phyloP scores from a whole-genome alignment of 2,888 invertebrate genomes.

The Hetaerina titia region DNA sequence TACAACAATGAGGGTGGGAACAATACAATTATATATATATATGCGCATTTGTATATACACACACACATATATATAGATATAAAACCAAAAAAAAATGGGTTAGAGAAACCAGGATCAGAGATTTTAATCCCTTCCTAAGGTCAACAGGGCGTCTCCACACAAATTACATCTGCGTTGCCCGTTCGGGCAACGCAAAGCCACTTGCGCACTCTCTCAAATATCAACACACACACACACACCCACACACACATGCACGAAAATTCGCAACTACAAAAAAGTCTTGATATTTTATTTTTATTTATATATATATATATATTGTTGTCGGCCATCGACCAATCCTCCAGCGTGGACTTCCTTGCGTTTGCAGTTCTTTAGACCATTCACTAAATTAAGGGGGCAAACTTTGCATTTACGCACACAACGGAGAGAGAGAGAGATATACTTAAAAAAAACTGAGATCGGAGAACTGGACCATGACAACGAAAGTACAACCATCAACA shows the following conservation, averaged over 20 bases:
- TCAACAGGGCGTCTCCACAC: neutral
- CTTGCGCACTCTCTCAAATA: neutral
- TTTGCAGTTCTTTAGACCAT: neutral
- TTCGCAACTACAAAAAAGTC: neutral
- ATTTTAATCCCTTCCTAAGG: neutral
- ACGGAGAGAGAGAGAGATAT: too few relatives aligned
- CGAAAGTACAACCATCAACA: too few relatives aligned
- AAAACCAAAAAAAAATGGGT: neutral
- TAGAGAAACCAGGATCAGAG: neutral
- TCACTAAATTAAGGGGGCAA: neutral
- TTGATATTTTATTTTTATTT: neutral
- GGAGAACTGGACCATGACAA: too few relatives aligned
- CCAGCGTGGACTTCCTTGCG: neutral
- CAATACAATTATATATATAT: too few relatives aligned
- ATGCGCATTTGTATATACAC: too few relatives aligned
- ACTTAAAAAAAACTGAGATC: too few relatives aligned
- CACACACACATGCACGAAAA: neutral
- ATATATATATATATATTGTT: slow-evolving; percentile 21
- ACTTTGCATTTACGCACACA: too few relatives aligned
- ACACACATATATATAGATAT: neutral
- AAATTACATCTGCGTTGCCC: neutral
- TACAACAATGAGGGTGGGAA: too few relatives aligned
- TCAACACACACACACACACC: neutral
- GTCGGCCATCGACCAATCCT: neutral
- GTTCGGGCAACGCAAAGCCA: neutral